Evolutionary conservation across 2,888 invertebrate species (phyloP).

Genomic region (Trypoxylon attenuatum): DNA sequence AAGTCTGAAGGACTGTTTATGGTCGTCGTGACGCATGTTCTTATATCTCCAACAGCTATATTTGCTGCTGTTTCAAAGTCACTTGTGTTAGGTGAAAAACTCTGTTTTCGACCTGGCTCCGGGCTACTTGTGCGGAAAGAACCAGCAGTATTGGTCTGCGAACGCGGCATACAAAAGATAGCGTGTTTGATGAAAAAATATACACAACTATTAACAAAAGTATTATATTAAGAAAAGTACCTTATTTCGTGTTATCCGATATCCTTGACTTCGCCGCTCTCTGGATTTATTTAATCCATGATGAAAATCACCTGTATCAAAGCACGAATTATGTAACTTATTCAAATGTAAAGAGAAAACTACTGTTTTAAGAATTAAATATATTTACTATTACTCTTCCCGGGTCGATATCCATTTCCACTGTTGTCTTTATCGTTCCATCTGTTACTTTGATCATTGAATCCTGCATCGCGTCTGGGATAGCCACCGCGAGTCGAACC

Average conservation of each 20-base stretch:
- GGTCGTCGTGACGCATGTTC: conserved; percentile 63
- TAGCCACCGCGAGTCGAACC: conserved; percentile 25
- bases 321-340: no score
- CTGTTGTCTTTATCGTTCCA: conserved; percentile 30
- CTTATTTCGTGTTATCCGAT: conserved; percentile 25
- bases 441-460: conserved; percentile 24
- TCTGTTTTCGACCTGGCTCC: background rate
- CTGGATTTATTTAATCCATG: conserved; percentile 19
- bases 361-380: no score
- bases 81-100: background rate
- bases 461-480: conserved; percentile 18
- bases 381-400: conserved; percentile 20
- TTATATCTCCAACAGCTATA: conserved; percentile 57
- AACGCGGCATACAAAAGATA: no score
- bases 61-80: conserved; percentile 36
- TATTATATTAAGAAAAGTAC: no score
- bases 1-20: conserved; percentile 62
- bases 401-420: conserved; percentile 19
- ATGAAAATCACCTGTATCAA: conserved; percentile 20
- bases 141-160: background rate
- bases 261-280: conserved; percentile 33
- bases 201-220: background rate
- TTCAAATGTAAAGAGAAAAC: background rate
- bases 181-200: background rate
- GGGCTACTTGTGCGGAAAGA: background rate